phyloP scores from a whole-genome alignment of 1,140 invertebrate genomes.

The Sitodiplosis mosellana region DNA sequence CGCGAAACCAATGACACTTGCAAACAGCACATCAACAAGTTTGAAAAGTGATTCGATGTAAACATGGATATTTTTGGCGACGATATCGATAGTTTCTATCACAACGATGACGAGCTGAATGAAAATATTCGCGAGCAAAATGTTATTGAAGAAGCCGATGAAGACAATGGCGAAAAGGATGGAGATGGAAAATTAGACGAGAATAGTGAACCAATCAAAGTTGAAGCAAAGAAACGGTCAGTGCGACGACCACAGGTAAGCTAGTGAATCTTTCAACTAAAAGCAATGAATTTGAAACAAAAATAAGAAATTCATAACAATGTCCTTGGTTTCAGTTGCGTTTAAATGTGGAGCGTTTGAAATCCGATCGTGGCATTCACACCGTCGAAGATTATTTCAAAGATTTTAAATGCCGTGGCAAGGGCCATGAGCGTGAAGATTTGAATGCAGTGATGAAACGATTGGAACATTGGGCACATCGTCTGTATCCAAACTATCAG shows the following conservation, averaged over 20 bases:
- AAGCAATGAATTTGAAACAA: no score
- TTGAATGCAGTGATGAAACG: constrained; percentile 60
- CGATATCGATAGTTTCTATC: constrained; percentile 19
- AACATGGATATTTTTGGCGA: constrained; percentile 17
- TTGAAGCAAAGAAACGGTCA: constrained; percentile 32
- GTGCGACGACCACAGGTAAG: constrained; percentile 37
- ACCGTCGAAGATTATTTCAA: constrained; percentile 61
- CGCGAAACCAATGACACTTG: no score
- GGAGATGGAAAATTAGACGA: constrained; percentile 6
- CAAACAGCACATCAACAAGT: no score
- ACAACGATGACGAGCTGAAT: constrained; percentile 14
- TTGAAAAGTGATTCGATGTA: not conserved
- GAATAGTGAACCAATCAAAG: constrained; percentile 12
- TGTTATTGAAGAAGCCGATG: constrained; percentile 9
- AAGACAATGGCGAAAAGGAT: constrained; percentile 5
- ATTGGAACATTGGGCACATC: constrained; percentile 82
- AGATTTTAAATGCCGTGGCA: constrained; percentile 63
- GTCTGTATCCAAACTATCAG: constrained; percentile 69
- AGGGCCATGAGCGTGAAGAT: constrained; percentile 69
- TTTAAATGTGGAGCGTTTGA: constrained; percentile 49
- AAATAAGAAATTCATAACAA: no score
- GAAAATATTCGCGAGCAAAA: constrained; percentile 13
- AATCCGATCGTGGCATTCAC: constrained; percentile 56
- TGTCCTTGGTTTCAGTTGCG: constrained; percentile 25
- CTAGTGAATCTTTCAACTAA: no score